These are phyloP conservation scores for Microplitis deprimator DNA, from an alignment of 2,888 invertebrate genomes.

Conservation along the genomic window DNA sequence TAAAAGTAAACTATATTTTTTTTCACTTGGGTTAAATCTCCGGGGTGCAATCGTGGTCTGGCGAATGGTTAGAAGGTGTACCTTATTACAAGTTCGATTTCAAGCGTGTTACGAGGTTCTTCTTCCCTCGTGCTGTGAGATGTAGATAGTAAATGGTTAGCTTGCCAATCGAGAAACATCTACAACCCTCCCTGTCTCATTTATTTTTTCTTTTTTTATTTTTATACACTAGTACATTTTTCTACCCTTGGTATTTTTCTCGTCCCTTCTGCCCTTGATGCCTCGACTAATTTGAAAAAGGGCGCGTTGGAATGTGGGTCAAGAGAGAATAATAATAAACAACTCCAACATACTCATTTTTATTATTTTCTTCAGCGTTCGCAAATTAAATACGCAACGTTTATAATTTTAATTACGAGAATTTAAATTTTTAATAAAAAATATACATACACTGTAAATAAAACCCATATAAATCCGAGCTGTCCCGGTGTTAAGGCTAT, in stretches of 20 bases:
- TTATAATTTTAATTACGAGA: no score
- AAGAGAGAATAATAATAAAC: no score
- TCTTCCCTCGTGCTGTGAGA: slow-evolving; percentile 34
- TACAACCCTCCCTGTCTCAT: slow-evolving; percentile 1
- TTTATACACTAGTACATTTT: slow-evolving; percentile 10
- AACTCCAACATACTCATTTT: no score
- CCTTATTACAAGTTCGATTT: slow-evolving; percentile 69
- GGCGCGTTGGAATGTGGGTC: slow-evolving; percentile 16
- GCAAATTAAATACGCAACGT: no score
- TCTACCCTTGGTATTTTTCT: slow-evolving; percentile 19
- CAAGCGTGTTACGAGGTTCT: slow-evolving; percentile 63
- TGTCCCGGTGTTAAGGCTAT: no score
- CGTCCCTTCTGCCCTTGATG: slow-evolving; percentile 14
- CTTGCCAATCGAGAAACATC: slow-evolving; percentile 32
- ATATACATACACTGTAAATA: no score
- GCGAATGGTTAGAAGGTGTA: slow-evolving; percentile 56
- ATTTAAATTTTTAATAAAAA: no score
- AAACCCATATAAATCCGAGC: no score
- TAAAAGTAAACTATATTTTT: slow-evolving; percentile 16
- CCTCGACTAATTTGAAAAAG: slow-evolving; percentile 16
- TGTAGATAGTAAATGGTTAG: slow-evolving; percentile 32
- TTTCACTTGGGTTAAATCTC: slow-evolving; percentile 50
- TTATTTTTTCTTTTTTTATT: background rate
- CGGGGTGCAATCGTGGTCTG: slow-evolving; percentile 60
- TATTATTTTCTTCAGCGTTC: no score